These are phyloP conservation scores for Manis crassicaudata DNA, from an alignment of 2,797 vertebrate species.

Conservation along the genomic window DNA sequence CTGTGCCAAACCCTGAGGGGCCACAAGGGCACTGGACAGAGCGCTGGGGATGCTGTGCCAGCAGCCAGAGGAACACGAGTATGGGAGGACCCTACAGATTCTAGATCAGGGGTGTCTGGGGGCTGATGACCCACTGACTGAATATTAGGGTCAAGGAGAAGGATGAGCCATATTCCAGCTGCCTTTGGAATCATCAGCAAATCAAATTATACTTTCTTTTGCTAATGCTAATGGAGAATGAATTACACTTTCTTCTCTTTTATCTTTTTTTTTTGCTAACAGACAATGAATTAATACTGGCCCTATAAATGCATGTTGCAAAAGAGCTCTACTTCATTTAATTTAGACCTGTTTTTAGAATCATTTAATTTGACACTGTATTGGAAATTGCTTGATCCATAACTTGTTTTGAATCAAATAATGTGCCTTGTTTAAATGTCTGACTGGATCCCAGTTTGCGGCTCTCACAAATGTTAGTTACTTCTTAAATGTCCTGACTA, in stretches of 20 bases:
- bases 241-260: not conserved
- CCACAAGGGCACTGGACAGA: not conserved
- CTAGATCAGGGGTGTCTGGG: not conserved
- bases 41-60: not conserved
- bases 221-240: not conserved
- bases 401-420: constrained; percentile 31
- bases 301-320: not conserved
- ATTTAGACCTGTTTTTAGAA: constrained; percentile 15
- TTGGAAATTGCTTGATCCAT: not conserved
- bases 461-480: not conserved
- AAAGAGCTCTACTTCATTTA: not conserved
- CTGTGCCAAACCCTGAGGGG: not conserved
- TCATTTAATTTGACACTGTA: not conserved
- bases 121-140: not conserved
- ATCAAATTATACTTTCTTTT: not conserved
- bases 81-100: too few species aligned
- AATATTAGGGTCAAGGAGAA: not conserved
- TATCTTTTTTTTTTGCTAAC: not conserved
- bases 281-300: not conserved
- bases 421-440: not conserved
- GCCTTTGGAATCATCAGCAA: not conserved
- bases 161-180: not conserved
- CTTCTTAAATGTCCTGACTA: not conserved
- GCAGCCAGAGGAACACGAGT: not conserved
- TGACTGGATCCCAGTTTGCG: not conserved